A percentile compares a stretch with the other conserved stretches of the same genome.
These are phyloP conservation scores for Frieseomelitta varia DNA, from an alignment of 1,140 invertebrate genomes.

Conservation along the genomic window DNA sequence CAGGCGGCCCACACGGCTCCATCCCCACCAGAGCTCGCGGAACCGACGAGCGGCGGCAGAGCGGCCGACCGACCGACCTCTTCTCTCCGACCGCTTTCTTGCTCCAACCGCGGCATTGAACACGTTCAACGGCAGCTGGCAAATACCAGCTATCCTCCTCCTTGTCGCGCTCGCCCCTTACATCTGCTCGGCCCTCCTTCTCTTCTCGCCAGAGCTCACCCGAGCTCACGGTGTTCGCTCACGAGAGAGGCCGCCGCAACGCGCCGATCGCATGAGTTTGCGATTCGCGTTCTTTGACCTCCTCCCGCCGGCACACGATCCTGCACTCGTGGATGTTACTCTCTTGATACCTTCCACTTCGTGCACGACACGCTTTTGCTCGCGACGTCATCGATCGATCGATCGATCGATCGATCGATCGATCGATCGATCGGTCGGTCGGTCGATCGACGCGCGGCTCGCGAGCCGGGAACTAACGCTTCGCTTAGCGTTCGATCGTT, in stretches of 20 bases:
- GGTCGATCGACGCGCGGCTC: conserved; percentile 2
- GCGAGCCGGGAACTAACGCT: not conserved
- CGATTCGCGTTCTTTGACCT: conserved; percentile 79
- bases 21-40: conserved; percentile 64
- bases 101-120: conserved; percentile 79
- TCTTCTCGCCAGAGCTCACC: conserved; percentile 8
- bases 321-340: conserved; percentile 40
- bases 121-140: conserved; percentile 82
- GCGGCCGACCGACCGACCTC: conserved; percentile 65
- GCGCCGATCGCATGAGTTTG: conserved; percentile 65
- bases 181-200: conserved; percentile 4
- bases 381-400: conserved; percentile 27
- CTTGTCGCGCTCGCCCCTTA: conserved; percentile 9
- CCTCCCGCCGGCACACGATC: conserved; percentile 54
- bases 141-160: conserved; percentile 72
- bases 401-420: not conserved
- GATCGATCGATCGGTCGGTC: not conserved
- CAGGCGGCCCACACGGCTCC: conserved; percentile 69
- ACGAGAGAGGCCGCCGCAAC: conserved; percentile 27
- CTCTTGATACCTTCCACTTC: conserved; percentile 41
- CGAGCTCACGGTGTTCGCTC: too few species aligned
- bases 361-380: conserved; percentile 13
- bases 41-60: conserved; percentile 31
- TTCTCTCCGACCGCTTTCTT: conserved; percentile 74
- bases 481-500: not conserved